Conservation (phyloP, 2,888 invertebrate species). For the Hirtodrosophila confusa region DNA sequence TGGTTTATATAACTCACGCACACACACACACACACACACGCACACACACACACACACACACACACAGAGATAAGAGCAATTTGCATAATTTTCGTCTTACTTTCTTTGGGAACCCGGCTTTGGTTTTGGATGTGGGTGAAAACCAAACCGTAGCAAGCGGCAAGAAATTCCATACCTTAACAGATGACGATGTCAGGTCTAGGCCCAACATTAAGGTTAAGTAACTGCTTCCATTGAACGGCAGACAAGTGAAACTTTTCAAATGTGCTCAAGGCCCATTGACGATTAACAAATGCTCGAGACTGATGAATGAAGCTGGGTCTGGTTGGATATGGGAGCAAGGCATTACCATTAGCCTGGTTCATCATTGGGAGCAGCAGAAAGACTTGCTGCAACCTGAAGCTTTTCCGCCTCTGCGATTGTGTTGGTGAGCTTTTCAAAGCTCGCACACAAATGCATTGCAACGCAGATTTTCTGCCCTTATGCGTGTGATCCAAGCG, state of each 20-base stretch:
- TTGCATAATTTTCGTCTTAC: slow-evolving; percentile 62
- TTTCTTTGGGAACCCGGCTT: slow-evolving; percentile 24
- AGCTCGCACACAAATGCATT: background rate
- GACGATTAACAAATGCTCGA: background rate
- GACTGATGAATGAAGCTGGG: slow-evolving; percentile 5
- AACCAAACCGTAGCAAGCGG: too few relatives aligned
- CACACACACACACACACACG: slow-evolving; percentile 17
- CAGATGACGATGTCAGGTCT: too few relatives aligned
- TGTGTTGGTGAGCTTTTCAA: background rate
- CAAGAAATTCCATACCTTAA: too few relatives aligned
- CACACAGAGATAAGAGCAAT: slow-evolving; percentile 19
- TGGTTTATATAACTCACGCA: slow-evolving; percentile 63
- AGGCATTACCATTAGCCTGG: background rate
- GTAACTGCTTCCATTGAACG: slow-evolving; percentile 17
- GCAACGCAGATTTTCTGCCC: too few relatives aligned
- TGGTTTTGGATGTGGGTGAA: background rate
- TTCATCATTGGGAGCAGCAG: background rate
- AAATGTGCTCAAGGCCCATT: background rate
- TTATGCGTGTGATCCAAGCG: too few relatives aligned
- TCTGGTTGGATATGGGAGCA: background rate
- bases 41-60: slow-evolving; percentile 8
- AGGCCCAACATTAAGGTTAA: slow-evolving; percentile 22
- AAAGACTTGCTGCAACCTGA: too few relatives aligned
- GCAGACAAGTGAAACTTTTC: slow-evolving; percentile 20
- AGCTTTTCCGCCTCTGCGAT: background rate